phyloP scores from a whole-genome alignment of 2,797 vertebrate species.

The Denticeps clupeoides region DNA sequence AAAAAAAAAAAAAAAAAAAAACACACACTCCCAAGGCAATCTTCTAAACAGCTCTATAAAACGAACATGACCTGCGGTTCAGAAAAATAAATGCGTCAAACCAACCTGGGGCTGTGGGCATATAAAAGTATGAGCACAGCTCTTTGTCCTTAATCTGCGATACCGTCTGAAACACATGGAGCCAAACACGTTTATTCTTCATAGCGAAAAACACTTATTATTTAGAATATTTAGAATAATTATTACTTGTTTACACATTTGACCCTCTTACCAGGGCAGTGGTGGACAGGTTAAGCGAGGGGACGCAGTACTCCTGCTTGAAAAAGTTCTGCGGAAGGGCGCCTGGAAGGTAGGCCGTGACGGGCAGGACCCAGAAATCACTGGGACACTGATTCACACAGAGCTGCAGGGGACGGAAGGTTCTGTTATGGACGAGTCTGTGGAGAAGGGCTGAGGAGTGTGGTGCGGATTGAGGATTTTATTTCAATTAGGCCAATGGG shows the following conservation, averaged over 20 bases:
- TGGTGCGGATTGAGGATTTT: no score
- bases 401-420: constrained; percentile 53
- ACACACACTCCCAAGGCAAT: no score
- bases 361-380: neutral
- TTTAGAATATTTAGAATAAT: neutral
- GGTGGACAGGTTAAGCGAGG: constrained; percentile 42
- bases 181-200: neutral
- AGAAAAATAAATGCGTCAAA: no score
- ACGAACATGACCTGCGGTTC: no score
- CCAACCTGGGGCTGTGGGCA: constrained; percentile 55
- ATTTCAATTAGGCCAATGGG: no score
- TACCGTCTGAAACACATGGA: constrained; percentile 39
- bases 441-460: no score
- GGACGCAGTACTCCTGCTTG: constrained; percentile 50
- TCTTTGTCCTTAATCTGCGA: constrained; percentile 46
- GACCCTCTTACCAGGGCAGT: constrained; percentile 31
- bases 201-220: neutral
- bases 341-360: accelerated
- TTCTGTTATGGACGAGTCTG: no score
- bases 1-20: no score
- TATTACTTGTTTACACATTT: no score
- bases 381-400: constrained; percentile 67
- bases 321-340: neutral
- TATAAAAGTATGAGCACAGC: constrained; percentile 60
- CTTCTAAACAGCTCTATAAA: no score